These are phyloP conservation scores for Istiophorus platypterus DNA, from an alignment of 2,113 vertebrate genomes.

Conservation along the genomic window DNA sequence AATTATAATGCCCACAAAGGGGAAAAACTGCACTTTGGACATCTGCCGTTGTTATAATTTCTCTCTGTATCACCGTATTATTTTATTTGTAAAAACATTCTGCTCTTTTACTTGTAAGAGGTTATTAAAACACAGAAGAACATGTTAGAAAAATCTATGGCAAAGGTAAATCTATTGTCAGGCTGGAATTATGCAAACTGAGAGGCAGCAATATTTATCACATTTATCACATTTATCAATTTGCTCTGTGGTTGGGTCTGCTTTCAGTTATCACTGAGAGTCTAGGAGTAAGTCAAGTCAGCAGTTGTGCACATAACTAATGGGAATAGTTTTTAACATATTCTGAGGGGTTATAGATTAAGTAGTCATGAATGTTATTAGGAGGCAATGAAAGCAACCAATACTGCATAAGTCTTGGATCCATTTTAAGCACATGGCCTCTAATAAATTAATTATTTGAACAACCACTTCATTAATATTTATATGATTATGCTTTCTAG, in stretches of 20 bases:
- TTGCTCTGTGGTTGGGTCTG: slow-evolving; percentile 52
- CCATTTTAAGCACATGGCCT: neutral
- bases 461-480: slow-evolving; percentile 7
- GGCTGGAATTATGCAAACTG: slow-evolving; percentile 26
- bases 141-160: neutral
- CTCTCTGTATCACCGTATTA: slow-evolving; percentile 15
- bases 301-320: slow-evolving; percentile 24
- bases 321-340: slow-evolving; percentile 29
- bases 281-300: slow-evolving; percentile 45
- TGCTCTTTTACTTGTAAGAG: slow-evolving; percentile 1
- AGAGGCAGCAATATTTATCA: slow-evolving; percentile 44
- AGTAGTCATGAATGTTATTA: slow-evolving; percentile 9
- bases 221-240: too few relatives aligned
- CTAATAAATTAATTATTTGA: neutral
- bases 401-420: neutral
- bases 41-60: slow-evolving; percentile 3
- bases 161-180: slow-evolving; percentile 1
- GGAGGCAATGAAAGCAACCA: slow-evolving; percentile 10
- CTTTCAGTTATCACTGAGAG: slow-evolving; percentile 67
- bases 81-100: slow-evolving; percentile 26
- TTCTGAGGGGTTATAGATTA: slow-evolving; percentile 10
- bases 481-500: neutral
- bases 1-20: slow-evolving; percentile 24
- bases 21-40: slow-evolving; percentile 25
- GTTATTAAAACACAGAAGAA: neutral